Percentiles rank a stretch among this genome's conserved stretches.
phyloP scores from a whole-genome alignment of 2,888 invertebrate species.

The Nomada hirtipes region DNA sequence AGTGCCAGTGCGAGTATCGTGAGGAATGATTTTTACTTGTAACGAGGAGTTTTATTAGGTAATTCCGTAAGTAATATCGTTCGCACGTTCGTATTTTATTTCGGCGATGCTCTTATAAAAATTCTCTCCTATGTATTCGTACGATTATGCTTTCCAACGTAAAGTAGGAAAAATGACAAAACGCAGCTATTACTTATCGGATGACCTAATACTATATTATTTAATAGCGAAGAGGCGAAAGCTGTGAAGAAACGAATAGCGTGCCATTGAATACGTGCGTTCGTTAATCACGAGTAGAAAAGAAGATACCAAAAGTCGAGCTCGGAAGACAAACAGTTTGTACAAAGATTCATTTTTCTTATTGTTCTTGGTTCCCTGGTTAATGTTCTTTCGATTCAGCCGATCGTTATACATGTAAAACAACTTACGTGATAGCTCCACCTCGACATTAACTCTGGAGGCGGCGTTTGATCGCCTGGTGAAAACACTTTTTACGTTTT shows the following conservation, averaged over 20 bases:
- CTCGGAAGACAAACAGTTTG: constrained; percentile 24
- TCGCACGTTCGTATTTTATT: too few relatives aligned
- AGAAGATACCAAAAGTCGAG: constrained; percentile 30
- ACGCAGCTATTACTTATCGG: too few relatives aligned
- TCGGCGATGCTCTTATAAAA: not conserved
- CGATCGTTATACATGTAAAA: constrained; percentile 74
- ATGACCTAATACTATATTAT: too few relatives aligned
- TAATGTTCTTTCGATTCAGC: constrained; percentile 29
- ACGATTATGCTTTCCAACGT: too few relatives aligned
- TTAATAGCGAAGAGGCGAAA: constrained; percentile 31
- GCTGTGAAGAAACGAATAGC: constrained; percentile 58
- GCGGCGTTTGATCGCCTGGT: constrained; percentile 89
- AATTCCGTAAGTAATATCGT: too few relatives aligned
- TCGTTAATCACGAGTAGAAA: constrained; percentile 6
- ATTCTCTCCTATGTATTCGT: not conserved
- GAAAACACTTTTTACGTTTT: constrained; percentile 97
- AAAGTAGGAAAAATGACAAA: too few relatives aligned
- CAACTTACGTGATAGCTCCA: constrained; percentile 97
- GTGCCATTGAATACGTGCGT: constrained; percentile 34
- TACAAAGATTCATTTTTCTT: constrained; percentile 19
- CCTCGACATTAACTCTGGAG: constrained; percentile 92
- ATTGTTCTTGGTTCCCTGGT: not conserved
- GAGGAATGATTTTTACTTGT: constrained; percentile 17
- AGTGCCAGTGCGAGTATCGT: constrained; percentile 41
- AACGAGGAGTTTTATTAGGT: not conserved